phyloP scores from a whole-genome alignment of 2,113 vertebrate species.

The Danionella cerebrum region DNA sequence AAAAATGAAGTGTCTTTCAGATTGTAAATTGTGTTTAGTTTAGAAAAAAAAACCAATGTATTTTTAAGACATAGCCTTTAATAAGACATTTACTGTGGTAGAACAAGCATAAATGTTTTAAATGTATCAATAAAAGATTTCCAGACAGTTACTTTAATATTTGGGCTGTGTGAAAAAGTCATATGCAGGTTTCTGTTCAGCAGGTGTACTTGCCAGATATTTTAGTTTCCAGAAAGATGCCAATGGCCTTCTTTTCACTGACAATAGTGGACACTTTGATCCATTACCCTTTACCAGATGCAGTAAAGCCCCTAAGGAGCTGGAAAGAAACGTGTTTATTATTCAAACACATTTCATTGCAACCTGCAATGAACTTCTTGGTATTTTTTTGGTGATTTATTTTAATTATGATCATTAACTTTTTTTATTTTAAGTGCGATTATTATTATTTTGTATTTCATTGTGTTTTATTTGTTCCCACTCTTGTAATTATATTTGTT shows the following conservation, averaged over 20 bases:
- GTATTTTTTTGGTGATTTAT: too few relatives aligned
- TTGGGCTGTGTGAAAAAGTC: neutral
- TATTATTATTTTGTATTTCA: too few relatives aligned
- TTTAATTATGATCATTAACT: too few relatives aligned
- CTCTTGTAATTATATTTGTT: too few relatives aligned
- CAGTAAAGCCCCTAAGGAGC: neutral
- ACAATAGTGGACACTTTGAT: constrained; percentile 1
- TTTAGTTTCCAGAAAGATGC: neutral
- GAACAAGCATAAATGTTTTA: too few relatives aligned
- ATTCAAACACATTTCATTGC: neutral
- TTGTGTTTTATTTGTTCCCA: too few relatives aligned
- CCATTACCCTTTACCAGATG: neutral
- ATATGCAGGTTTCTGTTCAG: neutral
- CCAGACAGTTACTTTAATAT: constrained; percentile 12
- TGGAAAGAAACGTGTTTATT: neutral
- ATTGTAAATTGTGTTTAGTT: too few relatives aligned
- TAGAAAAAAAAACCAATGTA: too few relatives aligned
- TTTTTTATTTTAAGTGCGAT: too few relatives aligned
- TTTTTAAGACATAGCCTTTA: too few relatives aligned
- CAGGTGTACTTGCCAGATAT: constrained; percentile 7
- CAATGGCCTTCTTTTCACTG: neutral
- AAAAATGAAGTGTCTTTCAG: too few relatives aligned
- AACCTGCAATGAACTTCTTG: neutral
- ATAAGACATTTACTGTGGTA: constrained; percentile 10
- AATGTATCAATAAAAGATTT: too few relatives aligned